Evolutionary conservation across 2,113 vertebrate genomes (phyloP).

Genomic region (Pao palembangensis): DNA sequence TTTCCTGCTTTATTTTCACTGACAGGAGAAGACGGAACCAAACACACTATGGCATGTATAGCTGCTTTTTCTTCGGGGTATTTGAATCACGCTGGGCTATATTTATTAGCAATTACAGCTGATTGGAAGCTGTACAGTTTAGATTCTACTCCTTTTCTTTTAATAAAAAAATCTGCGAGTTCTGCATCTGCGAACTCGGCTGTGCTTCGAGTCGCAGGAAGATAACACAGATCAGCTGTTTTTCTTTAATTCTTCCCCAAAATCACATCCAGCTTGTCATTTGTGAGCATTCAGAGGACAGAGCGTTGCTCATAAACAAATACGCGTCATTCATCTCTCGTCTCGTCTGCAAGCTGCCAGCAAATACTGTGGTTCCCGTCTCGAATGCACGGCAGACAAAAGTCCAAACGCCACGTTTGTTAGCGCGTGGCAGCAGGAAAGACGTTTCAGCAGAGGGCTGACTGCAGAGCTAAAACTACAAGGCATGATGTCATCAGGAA

Average conservation of each 20-base stretch:
- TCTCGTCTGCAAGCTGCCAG: constrained; percentile 32
- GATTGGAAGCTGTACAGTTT: neutral
- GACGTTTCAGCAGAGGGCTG: neutral
- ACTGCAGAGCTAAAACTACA: neutral
- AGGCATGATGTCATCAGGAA: neutral
- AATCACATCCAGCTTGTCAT: constrained; percentile 35
- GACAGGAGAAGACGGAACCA: neutral
- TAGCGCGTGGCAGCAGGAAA: neutral
- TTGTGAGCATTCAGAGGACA: constrained; percentile 44
- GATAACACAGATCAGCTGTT: constrained; percentile 19
- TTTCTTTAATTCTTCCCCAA: neutral
- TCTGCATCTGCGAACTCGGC: neutral
- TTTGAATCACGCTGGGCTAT: neutral
- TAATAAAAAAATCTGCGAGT: constrained; percentile 2
- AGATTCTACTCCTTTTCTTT: neutral
- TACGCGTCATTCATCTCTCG: constrained; percentile 18
- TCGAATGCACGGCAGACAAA: constrained; percentile 17
- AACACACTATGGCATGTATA: neutral
- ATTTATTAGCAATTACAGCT: neutral
- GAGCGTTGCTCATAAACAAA: constrained; percentile 33
- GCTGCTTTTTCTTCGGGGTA: constrained; percentile 1
- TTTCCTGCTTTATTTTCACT: constrained; percentile 21
- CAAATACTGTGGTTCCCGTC: constrained; percentile 27
- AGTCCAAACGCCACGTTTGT: constrained; percentile 23
- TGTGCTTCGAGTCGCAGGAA: neutral